phyloP scores from a whole-genome alignment of 2,888 invertebrate species.

The Bellardia pandia region DNA sequence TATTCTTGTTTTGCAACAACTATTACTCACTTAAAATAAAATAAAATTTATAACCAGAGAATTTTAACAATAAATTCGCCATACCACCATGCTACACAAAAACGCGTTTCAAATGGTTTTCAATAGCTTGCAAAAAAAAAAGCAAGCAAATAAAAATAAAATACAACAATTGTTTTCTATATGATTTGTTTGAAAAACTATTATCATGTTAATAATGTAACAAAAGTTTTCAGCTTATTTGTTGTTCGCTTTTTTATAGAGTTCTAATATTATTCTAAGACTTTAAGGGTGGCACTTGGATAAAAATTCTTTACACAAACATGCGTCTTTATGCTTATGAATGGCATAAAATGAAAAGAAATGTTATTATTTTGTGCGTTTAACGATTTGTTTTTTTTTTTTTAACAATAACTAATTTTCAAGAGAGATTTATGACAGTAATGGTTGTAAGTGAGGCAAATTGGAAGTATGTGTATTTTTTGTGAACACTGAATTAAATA shows the following conservation, averaged over 20 bases:
- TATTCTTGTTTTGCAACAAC: constrained; percentile 7
- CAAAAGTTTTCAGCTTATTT: constrained; percentile 41
- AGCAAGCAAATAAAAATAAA: constrained; percentile 7
- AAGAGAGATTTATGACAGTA: constrained; percentile 53
- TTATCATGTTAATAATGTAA: constrained; percentile 69
- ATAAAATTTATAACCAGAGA: constrained; percentile 22
- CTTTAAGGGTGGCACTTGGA: constrained; percentile 48
- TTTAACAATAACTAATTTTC: constrained; percentile 48
- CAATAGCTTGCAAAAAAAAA: constrained; percentile 56
- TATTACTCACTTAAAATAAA: constrained; percentile 13
- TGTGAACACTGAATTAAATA: constrained; percentile 26
- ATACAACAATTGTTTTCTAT: constrained; percentile 52
- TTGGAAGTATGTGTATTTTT: constrained; percentile 12
- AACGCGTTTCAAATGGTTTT: constrained; percentile 35
- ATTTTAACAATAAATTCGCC: constrained; percentile 23
- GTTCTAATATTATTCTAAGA: constrained; percentile 17
- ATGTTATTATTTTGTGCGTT: constrained; percentile 24
- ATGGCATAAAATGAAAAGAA: constrained; percentile 15
- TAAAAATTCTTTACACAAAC: constrained; percentile 48
- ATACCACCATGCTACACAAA: not conserved
- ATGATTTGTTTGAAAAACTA: constrained; percentile 59
- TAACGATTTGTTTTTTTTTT: constrained; percentile 21
- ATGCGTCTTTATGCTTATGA: constrained; percentile 29
- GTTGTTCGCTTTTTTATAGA: not conserved
- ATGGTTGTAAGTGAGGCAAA: constrained; percentile 9